A percentile compares a stretch with the other conserved stretches of the same genome.
These are phyloP conservation scores for Enteromius argenteus DNA, from an alignment of 2,797 vertebrate genomes.

Conservation along the genomic window DNA sequence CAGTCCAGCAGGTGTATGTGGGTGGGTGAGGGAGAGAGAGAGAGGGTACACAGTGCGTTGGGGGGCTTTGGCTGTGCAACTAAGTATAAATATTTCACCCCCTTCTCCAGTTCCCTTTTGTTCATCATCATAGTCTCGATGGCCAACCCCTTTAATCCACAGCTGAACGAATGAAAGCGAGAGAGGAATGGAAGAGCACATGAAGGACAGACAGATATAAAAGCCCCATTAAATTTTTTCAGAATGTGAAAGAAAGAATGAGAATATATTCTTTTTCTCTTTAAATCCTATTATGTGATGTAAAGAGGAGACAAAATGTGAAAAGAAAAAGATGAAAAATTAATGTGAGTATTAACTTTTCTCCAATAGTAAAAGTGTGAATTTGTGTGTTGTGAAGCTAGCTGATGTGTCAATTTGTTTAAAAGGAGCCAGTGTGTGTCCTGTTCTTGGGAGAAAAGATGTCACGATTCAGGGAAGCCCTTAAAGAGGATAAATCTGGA, in stretches of 20 bases:
- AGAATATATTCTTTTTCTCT: background rate
- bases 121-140: conserved; percentile 60
- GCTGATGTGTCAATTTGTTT: background rate
- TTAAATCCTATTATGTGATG: background rate
- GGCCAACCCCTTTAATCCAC: conserved; percentile 58
- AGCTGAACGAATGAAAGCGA: conserved; percentile 37
- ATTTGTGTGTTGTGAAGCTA: conserved; percentile 5
- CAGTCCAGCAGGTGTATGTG: conserved; percentile 25
- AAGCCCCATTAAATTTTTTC: background rate
- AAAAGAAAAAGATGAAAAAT: background rate
- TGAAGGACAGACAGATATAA: conserved; percentile 1
- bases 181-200: conserved; percentile 35
- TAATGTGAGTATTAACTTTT: conserved; percentile 22
- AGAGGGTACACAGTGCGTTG: conserved; percentile 58
- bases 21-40: conserved; percentile 1
- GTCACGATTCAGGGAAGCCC: conserved; percentile 42
- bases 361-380: background rate
- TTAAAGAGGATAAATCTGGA: conserved; percentile 41
- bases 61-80: conserved; percentile 65
- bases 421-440: background rate
- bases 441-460: conserved; percentile 39
- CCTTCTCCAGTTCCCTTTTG: conserved; percentile 78
- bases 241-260: conserved; percentile 5
- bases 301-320: background rate
- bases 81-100: conserved; percentile 79